Evolutionary conservation across 2,888 invertebrate species (phyloP).

Genomic region (Eueremaeus valkanovi): DNA sequence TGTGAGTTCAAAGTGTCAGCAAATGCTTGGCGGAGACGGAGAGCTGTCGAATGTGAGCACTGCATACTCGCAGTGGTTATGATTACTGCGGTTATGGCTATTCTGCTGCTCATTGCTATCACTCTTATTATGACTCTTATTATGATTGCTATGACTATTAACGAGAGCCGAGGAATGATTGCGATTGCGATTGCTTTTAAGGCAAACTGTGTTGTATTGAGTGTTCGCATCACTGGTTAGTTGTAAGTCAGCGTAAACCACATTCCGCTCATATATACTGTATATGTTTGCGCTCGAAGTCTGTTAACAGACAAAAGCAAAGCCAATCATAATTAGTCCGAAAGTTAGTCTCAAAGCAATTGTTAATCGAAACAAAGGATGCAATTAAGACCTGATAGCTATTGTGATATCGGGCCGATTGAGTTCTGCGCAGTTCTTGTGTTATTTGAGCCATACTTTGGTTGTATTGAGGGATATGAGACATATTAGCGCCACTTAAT

Average conservation of each 20-base stretch:
- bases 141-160: slow-evolving; percentile 4
- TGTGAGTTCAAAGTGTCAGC: slow-evolving; percentile 32
- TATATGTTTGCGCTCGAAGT: slow-evolving; percentile 35
- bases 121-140: slow-evolving; percentile 14
- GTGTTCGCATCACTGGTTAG: slow-evolving; percentile 26
- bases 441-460: slow-evolving; percentile 31
- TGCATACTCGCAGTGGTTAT: slow-evolving; percentile 41
- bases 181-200: slow-evolving; percentile 33
- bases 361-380: background rate
- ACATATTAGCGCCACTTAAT: slow-evolving; percentile 6
- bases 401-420: slow-evolving; percentile 27
- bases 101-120: background rate
- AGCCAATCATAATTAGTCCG: background rate
- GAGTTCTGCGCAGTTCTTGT: slow-evolving; percentile 2
- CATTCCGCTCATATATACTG: slow-evolving; percentile 39
- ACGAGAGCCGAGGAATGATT: slow-evolving; percentile 6
- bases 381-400: background rate
- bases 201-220: background rate
- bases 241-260: slow-evolving; percentile 42
- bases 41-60: slow-evolving; percentile 42
- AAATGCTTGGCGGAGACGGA: slow-evolving; percentile 41
- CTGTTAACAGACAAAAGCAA: background rate
- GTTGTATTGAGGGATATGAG: background rate
- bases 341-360: background rate
- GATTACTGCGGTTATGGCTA: background rate